Evolutionary conservation across 2,888 invertebrate species (phyloP).

Genomic region (Brachycybe producta): DNA sequence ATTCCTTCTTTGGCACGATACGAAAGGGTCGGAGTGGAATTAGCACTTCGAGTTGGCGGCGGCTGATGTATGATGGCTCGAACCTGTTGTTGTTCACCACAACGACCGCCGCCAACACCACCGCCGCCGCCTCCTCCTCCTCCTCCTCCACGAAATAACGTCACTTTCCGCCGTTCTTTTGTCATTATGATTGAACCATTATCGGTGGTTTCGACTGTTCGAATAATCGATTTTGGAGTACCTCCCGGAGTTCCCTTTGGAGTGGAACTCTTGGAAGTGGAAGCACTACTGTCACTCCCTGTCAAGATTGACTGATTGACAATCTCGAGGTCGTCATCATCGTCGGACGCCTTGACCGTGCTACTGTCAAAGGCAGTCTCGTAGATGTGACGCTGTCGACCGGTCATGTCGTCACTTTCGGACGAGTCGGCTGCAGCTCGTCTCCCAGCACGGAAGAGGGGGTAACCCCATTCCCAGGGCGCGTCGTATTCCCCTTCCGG

Average conservation of each 20-base stretch:
- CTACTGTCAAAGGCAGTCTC: conserved; percentile 84
- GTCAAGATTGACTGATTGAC: conserved; percentile 60
- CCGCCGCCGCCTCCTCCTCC: conserved; percentile 1
- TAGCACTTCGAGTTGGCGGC: conserved; percentile 21
- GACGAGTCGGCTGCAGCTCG: conserved; percentile 2
- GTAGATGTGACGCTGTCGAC: conserved; percentile 56
- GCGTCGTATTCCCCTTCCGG: conserved; percentile 24
- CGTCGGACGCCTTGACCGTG: conserved; percentile 58
- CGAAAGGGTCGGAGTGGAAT: conserved; percentile 18
- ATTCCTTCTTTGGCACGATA: conserved; percentile 11
- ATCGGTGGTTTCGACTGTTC: too few species aligned
- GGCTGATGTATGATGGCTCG: conserved; percentile 17
- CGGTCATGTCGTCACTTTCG: conserved; percentile 16
- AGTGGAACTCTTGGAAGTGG: conserved; percentile 4
- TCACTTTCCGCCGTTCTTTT: neutral
- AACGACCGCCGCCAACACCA: neutral
- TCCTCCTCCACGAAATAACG: neutral
- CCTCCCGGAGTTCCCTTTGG: conserved; percentile 7
- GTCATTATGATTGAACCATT: neutral
- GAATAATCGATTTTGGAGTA: neutral
- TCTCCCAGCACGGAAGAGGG: conserved; percentile 11
- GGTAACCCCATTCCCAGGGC: conserved; percentile 24
- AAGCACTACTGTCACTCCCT: conserved; percentile 1
- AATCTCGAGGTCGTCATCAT: conserved; percentile 53
- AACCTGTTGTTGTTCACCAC: conserved; percentile 9